These are phyloP conservation scores for Cryptus viduatorius DNA, from an alignment of 2,888 invertebrate genomes.

Conservation along the genomic window DNA sequence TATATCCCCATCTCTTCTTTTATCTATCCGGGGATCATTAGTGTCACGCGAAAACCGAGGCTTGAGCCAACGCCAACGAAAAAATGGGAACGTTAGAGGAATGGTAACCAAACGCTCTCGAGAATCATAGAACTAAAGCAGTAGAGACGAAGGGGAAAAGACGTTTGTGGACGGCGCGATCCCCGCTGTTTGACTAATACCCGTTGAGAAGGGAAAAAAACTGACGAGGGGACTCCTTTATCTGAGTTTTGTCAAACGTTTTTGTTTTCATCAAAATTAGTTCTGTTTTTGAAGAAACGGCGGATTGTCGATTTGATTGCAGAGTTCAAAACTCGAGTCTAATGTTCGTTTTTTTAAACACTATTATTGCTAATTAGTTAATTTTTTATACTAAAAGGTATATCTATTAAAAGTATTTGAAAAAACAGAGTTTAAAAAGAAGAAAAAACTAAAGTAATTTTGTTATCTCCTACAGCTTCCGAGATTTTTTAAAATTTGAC, in stretches of 20 bases:
- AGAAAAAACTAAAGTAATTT: too few relatives aligned
- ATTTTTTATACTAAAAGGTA: too few relatives aligned
- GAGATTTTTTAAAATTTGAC: too few relatives aligned
- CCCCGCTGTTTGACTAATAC: constrained; percentile 21
- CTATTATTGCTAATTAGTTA: too few relatives aligned
- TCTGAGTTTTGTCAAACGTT: background rate
- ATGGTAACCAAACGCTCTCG: constrained; percentile 22
- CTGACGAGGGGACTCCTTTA: background rate
- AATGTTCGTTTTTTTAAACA: background rate
- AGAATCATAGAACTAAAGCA: constrained; percentile 51
- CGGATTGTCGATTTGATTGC: background rate
- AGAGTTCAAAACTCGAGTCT: background rate
- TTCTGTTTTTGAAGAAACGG: background rate
- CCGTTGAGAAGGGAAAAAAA: background rate
- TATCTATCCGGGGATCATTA: constrained; percentile 65
- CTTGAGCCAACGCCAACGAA: constrained; percentile 50
- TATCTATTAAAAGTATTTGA: too few relatives aligned
- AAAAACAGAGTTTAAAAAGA: too few relatives aligned
- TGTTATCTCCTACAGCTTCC: too few relatives aligned
- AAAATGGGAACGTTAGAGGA: constrained; percentile 43
- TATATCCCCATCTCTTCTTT: constrained; percentile 30
- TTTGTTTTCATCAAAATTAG: background rate
- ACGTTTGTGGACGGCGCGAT: constrained; percentile 16
- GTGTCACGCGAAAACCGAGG: constrained; percentile 66
- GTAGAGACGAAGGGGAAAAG: constrained; percentile 35